phyloP scores from a whole-genome alignment of 2,888 invertebrate species.

The Periphyllus acericola region DNA sequence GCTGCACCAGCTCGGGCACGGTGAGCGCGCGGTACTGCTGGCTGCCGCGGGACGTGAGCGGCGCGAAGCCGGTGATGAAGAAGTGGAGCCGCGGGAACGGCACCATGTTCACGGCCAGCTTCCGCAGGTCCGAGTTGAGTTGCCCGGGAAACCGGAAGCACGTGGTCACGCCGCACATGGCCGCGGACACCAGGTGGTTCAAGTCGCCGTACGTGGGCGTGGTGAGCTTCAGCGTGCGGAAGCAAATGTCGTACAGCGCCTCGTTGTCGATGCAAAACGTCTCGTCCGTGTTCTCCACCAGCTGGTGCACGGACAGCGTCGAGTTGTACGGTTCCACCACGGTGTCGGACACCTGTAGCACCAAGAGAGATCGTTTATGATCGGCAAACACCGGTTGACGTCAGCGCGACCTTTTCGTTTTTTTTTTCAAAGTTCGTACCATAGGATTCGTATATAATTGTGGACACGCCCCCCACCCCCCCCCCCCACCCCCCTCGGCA shows the following conservation, averaged over 20 bases:
- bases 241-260: conserved; percentile 75
- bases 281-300: conserved; percentile 75
- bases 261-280: conserved; percentile 75
- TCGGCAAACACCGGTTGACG: no score
- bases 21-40: conserved; percentile 70
- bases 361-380: no score
- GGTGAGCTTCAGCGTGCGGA: conserved; percentile 73
- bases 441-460: no score
- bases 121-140: conserved; percentile 73
- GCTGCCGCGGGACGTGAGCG: conserved; percentile 71
- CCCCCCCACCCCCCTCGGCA: no score
- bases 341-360: conserved; percentile 11
- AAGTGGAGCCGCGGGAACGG: conserved; percentile 74
- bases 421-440: no score
- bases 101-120: conserved; percentile 74
- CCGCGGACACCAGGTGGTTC: conserved; percentile 73
- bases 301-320: conserved; percentile 84
- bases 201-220: conserved; percentile 77
- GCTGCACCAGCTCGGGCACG: conserved; percentile 70
- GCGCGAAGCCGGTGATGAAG: conserved; percentile 73
- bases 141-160: conserved; percentile 74
- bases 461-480: no score
- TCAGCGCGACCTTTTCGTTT: no score
- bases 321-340: conserved; percentile 89
- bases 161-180: conserved; percentile 71